Base-by-base conservation (phyloP, 2,113 vertebrate genomes). In the Taxidea taxus region DNA sequence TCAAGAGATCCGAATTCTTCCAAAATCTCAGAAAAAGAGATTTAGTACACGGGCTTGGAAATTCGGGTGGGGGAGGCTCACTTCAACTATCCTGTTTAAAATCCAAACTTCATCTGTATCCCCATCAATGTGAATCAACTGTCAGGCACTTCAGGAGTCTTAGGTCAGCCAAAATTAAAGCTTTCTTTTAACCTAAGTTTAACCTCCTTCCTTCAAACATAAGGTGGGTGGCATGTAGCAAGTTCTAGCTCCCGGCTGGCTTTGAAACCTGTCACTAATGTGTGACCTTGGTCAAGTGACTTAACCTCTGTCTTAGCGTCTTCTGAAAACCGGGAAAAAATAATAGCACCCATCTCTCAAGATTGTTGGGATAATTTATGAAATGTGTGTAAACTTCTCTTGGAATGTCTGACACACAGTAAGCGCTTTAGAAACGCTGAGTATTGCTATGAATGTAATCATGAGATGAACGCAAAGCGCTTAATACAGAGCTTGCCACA, bases 211-310 rank as follows among this genome's bases (percentile, higher is more conserved):
- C n/a, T 49, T 86, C 64, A n/a, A 14, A 34, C 56, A 70, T 2
- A 31, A 34, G 42, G 14, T 72, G 27, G 10, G 29, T 0, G 47
- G 18, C 49, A 31, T 1, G 54, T 2, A 11, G 23, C 39, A 31
- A 42, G 58, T 72, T 49, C 18, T 21, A 34, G 34, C 5, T 94
- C 56, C 74, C 0, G 21, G 87, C 68, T 31, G 90, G 62, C 37
- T 87, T 70, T 58, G 34, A 80, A 87, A 93, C 54, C 29, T 37
- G 49, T 56, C 88, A 84, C 87, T 64, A 34, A 89, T 64, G 64
- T 49, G 80, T 87, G 93, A 96, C 96, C 96, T 97, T 96, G 97
- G 86, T 51, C 34, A 68, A 82, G 39, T 72, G 96, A 68, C 90
- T 95, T 64, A 54, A n/a, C 77, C n/a, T 68, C 56, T 37, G 77